These are phyloP conservation scores for Drosophila mulleri DNA, from an alignment of 2,888 invertebrate genomes.

Conservation along the genomic window DNA sequence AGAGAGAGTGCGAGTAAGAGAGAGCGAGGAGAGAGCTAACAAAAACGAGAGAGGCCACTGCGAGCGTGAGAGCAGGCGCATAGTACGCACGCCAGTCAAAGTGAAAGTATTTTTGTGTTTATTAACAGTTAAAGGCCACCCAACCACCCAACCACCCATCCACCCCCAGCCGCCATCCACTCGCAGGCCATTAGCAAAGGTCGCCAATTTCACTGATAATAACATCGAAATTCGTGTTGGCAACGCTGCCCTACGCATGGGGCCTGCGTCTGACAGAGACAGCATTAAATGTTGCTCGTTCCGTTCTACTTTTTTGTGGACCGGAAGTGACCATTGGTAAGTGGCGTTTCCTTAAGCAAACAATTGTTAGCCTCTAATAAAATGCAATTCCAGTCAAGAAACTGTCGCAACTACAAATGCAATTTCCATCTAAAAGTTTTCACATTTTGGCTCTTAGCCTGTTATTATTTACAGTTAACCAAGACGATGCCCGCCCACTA, in stretches of 20 bases:
- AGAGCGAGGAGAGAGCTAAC: slow-evolving; percentile 15
- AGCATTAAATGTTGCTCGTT: slow-evolving; percentile 10
- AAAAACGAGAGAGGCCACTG: slow-evolving; percentile 3
- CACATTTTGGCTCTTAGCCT: background rate
- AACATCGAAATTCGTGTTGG: slow-evolving; percentile 56
- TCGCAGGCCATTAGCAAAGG: slow-evolving; percentile 55
- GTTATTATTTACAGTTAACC: background rate
- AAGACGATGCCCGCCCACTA: background rate
- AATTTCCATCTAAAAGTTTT: background rate
- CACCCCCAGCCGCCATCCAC: background rate
- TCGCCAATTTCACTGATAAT: slow-evolving; percentile 77
- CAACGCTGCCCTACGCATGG: slow-evolving; percentile 52
- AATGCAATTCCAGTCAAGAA: slow-evolving; percentile 13
- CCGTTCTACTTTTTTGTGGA: slow-evolving; percentile 9
- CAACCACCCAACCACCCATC: slow-evolving; percentile 25
- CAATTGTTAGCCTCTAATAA: slow-evolving; percentile 35
- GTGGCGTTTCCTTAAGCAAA: slow-evolving; percentile 55
- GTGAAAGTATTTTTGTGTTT: slow-evolving; percentile 74
- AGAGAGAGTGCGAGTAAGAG: background rate
- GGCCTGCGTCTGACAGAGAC: slow-evolving; percentile 24
- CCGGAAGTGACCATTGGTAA: slow-evolving; percentile 64
- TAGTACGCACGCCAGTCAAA: slow-evolving; percentile 43
- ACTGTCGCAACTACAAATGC: background rate
- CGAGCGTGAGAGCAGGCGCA: slow-evolving; percentile 52
- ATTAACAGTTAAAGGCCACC: slow-evolving; percentile 58